phyloP scores from a whole-genome alignment of 2,113 vertebrate species.

The Thunnus thynnus region DNA sequence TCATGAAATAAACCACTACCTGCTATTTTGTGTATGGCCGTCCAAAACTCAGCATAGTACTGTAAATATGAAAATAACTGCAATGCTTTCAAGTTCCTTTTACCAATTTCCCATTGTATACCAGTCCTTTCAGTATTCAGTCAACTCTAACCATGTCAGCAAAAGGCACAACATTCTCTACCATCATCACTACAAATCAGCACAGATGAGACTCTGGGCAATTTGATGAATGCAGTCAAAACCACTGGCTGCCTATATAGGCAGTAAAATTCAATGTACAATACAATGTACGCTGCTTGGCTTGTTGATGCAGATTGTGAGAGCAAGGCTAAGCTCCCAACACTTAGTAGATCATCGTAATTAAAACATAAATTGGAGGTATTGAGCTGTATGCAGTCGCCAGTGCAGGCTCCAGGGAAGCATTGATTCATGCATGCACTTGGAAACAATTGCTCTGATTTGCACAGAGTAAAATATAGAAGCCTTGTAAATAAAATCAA shows the following conservation, averaged over 20 bases:
- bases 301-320: conserved; percentile 50
- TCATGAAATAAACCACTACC: conserved; percentile 20
- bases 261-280: conserved; percentile 40
- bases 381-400: conserved; percentile 67
- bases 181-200: conserved; percentile 17
- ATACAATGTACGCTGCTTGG: background rate
- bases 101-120: background rate
- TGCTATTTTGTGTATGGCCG: conserved; percentile 17
- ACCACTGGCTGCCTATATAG: background rate
- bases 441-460: conserved; percentile 79
- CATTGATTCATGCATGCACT: conserved; percentile 78
- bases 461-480: conserved; percentile 73
- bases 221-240: conserved; percentile 19
- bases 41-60: conserved; percentile 1
- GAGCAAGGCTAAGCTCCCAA: conserved; percentile 33
- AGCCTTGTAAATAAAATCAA: conserved; percentile 78
- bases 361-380: conserved; percentile 83
- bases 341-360: conserved; percentile 79
- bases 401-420: conserved; percentile 33
- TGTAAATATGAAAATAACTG: conserved; percentile 18
- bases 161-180: conserved; percentile 11
- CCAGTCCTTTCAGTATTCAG: background rate
- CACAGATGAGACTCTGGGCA: background rate
- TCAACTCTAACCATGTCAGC: background rate
- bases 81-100: background rate